Base-by-base conservation (phyloP, 2,113 vertebrate species). In the Chamaea fasciata region DNA sequence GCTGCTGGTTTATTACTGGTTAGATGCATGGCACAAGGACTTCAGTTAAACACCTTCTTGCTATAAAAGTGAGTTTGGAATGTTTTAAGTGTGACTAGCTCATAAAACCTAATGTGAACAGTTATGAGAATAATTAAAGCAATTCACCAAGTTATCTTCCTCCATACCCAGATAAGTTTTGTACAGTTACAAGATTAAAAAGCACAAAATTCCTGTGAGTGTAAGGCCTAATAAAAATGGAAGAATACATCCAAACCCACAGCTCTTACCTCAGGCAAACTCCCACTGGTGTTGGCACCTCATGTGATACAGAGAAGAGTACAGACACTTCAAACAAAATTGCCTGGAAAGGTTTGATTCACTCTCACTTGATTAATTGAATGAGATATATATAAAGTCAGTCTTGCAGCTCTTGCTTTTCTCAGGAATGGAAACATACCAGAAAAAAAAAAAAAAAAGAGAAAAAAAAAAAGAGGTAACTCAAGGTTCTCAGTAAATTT, bases 221-320 rank as follows among this genome's bases (percentile, higher is more conserved):
- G 92, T 95, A 96, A 95, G 87, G 87, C 85, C 85, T 96, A 95
- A 97, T 95, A 96, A 96, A 96, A 96, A 96, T 93, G 93, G 95
- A 93, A 95, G 93, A 96, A 96, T 91, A 83, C 83, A 96, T 94
- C 85, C 95, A 97, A 97, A 97, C 90, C 92, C 90, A 95, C 95
- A 96, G 93, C 60, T 97, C 83, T 95, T 83, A 96, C 94, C 92
- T 91, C 92, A 94, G 93, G 96, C 94, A 95, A 96, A 96, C 96
- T 96, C 91, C 96, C 94, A 97, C 96, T 95, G 85, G 87, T 95
- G 87, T 90, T 97, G 96, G 94, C 95, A 97, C 90, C 95, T 96
- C 94, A 94, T 96, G 79, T 9, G 1, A 96, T 93, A 81, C 87
- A 93, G 96, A 94, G 83, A 83, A 91, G 85, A 96, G 93, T 78